phyloP scores from a whole-genome alignment of 2,888 invertebrate species.

The Tipula confusa region DNA sequence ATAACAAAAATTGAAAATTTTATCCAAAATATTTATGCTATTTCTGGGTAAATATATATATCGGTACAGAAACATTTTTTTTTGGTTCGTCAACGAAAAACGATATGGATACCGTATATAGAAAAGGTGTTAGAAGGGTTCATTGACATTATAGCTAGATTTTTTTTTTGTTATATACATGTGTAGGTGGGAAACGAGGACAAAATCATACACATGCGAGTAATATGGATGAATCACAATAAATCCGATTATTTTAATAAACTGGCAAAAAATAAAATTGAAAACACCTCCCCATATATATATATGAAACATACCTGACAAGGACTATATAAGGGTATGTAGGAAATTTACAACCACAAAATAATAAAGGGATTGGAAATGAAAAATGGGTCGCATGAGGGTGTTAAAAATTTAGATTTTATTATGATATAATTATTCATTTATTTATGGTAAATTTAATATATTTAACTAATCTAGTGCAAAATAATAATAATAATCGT shows the following conservation, averaged over 20 bases:
- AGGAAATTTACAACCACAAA: not conserved
- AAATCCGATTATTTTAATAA: not conserved
- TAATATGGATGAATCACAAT: not conserved
- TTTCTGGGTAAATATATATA: not conserved
- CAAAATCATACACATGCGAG: not conserved
- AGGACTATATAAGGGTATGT: not conserved
- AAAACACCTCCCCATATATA: no score
- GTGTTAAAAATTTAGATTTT: not conserved
- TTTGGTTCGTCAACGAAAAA: not conserved
- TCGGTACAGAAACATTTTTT: not conserved
- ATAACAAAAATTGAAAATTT: not conserved
- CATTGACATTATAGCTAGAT: not conserved
- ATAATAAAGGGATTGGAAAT: not conserved
- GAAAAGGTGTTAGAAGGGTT: not conserved
- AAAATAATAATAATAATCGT: not conserved
- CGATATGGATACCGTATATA: not conserved
- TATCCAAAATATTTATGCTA: not conserved
- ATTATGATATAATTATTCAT: not conserved
- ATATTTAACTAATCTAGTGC: not conserved
- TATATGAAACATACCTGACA: not conserved
- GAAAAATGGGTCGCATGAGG: not conserved
- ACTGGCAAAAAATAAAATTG: not conserved
- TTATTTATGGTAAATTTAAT: slow-evolving; percentile 3
- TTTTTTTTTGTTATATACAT: not conserved
- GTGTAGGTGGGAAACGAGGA: not conserved